Evolutionary conservation across 2,888 invertebrate species (phyloP).

Genomic region (Eupithecia centaureata): DNA sequence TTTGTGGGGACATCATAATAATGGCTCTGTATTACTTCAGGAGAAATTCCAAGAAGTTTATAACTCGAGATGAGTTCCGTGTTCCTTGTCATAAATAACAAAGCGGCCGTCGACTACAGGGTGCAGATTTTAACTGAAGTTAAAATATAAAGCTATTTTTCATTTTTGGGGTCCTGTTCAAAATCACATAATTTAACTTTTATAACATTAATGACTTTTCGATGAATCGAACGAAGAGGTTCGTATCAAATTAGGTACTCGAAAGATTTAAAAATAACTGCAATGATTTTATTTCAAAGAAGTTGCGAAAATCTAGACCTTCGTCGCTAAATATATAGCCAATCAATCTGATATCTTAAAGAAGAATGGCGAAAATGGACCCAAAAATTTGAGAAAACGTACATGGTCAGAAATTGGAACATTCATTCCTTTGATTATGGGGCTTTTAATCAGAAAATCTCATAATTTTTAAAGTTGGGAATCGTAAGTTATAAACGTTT

Average conservation of each 20-base stretch:
- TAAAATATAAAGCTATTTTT: conserved; percentile 79
- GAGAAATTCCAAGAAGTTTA: conserved; percentile 85
- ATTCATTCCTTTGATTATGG: too few relatives aligned
- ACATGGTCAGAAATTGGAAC: too few relatives aligned
- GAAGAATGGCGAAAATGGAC: too few relatives aligned
- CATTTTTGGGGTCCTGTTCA: conserved; percentile 67
- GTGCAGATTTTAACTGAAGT: conserved; percentile 82
- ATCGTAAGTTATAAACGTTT: too few relatives aligned
- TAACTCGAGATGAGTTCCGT: conserved; percentile 85
- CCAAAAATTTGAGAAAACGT: too few relatives aligned
- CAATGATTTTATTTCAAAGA: background rate
- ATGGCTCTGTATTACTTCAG: conserved; percentile 84
- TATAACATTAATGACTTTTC: conserved; percentile 71
- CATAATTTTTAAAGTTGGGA: too few relatives aligned
- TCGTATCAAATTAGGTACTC: conserved; percentile 18
- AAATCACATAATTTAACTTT: conserved; percentile 68
- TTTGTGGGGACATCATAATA: conserved; percentile 84
- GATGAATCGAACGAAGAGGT: conserved; percentile 56
- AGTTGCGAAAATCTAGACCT: background rate
- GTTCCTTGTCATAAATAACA: conserved; percentile 85
- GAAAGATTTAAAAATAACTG: conserved; percentile 13
- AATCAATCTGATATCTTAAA: conserved; percentile 6
- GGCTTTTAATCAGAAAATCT: too few relatives aligned
- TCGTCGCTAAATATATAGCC: background rate
- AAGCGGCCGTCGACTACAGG: conserved; percentile 83